Evolutionary conservation across 2,113 vertebrate species (phyloP), one percentile per base, ranked within the genome.

Genomic region (Pholis gunnellus): DNA sequence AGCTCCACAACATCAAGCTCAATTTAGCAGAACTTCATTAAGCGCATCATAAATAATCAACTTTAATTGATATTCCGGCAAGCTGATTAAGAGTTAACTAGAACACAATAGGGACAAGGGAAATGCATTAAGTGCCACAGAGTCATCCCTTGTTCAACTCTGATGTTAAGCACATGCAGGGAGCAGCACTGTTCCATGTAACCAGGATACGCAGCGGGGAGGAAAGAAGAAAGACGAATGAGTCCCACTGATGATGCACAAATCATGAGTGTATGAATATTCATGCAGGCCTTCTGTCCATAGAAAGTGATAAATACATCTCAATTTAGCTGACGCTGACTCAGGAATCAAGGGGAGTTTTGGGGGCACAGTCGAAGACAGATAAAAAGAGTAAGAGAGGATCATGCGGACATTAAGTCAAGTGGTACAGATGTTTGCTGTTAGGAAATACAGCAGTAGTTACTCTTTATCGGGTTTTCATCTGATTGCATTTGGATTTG

Each of bases 11-110:
- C 79, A 80, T 48, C 75, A 34, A 82, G 79, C 90, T 83, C 76
- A 72, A 89, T 79, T 78, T 83, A 86, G 79, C 68, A 54, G 50
- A 84, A 75, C 82, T 78, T 83, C 81, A 90, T 92, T 89, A 88
- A 65, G 52, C 44, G 4, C 79, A 80, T 89, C 88, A 90, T 82
- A 89, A 93, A 91, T 89, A 90, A 92, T 91, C 69, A 86, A 86
- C 86, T 87, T 87, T 83, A 92, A 92, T 81, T 89, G 89, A 92
- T 87, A 86, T 75, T 81, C 77, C 31, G 64, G 79, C 48, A 42
- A 48, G 54, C 80, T 92, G 87, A 91, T 92, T 88, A 92, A 86
- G 84, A 85, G 72, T 91, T 87, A 83, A 82, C 82, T 68, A 64
- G 78, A 89, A 84, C 78, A 88, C 89, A 86, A 85, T 38, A 31